A percentile compares a stretch with the other conserved stretches of the same genome.
Conservation (phyloP, 2,888 invertebrate species). For the Lasiommata megera region DNA sequence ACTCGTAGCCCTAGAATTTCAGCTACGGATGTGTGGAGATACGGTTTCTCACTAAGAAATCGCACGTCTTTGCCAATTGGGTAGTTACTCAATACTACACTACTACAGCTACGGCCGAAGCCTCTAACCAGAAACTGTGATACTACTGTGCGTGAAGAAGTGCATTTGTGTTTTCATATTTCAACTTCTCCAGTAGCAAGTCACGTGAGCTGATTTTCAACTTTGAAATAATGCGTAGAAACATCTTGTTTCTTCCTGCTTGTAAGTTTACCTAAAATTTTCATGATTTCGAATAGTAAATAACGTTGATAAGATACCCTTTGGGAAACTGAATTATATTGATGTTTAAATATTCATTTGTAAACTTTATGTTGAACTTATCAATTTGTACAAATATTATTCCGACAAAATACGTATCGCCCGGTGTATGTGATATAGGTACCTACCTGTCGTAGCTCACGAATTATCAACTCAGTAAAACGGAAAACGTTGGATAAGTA, state of each 20-base stretch:
- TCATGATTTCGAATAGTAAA: background rate
- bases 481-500: background rate
- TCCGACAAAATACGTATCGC: slow-evolving; percentile 6
- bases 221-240: too few species aligned
- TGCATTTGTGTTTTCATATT: too few species aligned
- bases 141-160: too few species aligned
- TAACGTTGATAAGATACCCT: slow-evolving; percentile 9
- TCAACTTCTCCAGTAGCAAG: too few species aligned
- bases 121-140: too few species aligned
- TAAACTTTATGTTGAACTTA: slow-evolving; percentile 9
- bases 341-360: slow-evolving; percentile 4
- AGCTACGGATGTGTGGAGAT: too few species aligned
- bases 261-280: background rate
- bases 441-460: background rate
- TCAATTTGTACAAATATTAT: slow-evolving; percentile 19
- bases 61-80: too few species aligned
- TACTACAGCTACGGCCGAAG: too few species aligned
- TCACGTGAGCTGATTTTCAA: too few species aligned
- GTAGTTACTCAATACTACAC: too few species aligned
- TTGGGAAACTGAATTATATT: slow-evolving; percentile 9
- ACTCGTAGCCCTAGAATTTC: too few species aligned
- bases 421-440: background rate
- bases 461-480: background rate
- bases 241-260: background rate
- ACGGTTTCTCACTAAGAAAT: too few species aligned